Percentiles rank a stretch among this genome's conserved stretches.
Evolutionary conservation across 2,113 vertebrate genomes (phyloP).

Genomic region (Brachionichthys hirsutus): DNA sequence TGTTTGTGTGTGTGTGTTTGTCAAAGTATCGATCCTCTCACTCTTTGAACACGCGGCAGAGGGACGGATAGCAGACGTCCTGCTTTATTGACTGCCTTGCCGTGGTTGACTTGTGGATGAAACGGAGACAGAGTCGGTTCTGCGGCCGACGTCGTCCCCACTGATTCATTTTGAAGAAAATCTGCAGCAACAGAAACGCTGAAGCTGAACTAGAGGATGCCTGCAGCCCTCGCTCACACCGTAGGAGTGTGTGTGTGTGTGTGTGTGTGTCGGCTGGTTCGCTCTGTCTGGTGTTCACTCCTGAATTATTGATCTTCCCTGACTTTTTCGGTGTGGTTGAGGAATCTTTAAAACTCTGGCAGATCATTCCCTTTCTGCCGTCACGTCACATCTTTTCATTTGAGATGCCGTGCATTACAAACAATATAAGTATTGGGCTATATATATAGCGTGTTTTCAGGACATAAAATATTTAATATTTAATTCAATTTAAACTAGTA

Average conservation of each 20-base stretch:
- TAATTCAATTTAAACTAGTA: too few relatives aligned
- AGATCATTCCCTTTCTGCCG: constrained; percentile 26
- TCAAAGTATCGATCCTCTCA: constrained; percentile 63
- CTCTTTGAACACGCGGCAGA: constrained; percentile 58
- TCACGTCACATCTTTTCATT: constrained; percentile 18
- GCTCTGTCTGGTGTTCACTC: constrained; percentile 22
- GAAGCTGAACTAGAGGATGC: constrained; percentile 27
- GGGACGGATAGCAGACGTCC: constrained; percentile 55
- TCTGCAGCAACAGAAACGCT: constrained; percentile 32
- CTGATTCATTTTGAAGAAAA: constrained; percentile 58
- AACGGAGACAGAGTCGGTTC: constrained; percentile 62
- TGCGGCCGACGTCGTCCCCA: constrained; percentile 49
- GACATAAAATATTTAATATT: too few relatives aligned
- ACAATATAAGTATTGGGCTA: not conserved
- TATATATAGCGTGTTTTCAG: too few relatives aligned
- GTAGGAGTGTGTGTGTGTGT: constrained; percentile 25
- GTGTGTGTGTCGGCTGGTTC: constrained; percentile 31
- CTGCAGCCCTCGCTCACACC: constrained; percentile 22
- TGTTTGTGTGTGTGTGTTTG: constrained; percentile 4
- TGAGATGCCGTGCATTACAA: not conserved
- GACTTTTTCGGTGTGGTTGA: constrained; percentile 33
- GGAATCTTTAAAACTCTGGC: constrained; percentile 30
- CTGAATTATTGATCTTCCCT: constrained; percentile 60
- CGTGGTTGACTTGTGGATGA: constrained; percentile 65
- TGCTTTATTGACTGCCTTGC: constrained; percentile 61